Evolutionary conservation across 2,888 invertebrate species (phyloP), one percentile per base, ranked within the genome.

Genomic region (Syrista parreyssii): DNA sequence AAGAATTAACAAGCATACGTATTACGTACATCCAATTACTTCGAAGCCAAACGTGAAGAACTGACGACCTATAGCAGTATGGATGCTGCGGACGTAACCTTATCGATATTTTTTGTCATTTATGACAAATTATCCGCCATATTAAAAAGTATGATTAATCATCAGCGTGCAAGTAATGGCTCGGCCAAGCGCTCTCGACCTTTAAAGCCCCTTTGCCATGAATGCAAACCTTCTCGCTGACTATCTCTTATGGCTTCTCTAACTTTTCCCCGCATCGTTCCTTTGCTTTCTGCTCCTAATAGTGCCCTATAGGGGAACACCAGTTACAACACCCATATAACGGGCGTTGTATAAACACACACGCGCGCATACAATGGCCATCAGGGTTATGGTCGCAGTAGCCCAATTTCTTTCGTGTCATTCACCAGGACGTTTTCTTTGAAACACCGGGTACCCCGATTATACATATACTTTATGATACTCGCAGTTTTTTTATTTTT

Each of bases 31-130:
- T 55, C 6, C 23, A 55, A 55, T 55, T 55, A 55, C 55, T 9
- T 23, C 23, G 23, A 55, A 55, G 23, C 23, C 55, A 23, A 9
- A 55, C 23, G 23, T 23, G 23, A 40, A 40, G 40, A 55, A 55
- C 23, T 23, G 55, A 55, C 55, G 9, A 23, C 55, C 2, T 55
- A 55, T 55, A 55, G 23, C 55, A 55, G 55, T 23, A 55, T 55
- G 55, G 23, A 55, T 55, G 55, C 55, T 55, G 55, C 55, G 23
- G 55, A 55, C 55, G 55, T 23, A 55, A 55, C 31, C 35, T 77
- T 74, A 74, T 77, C 77, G 68, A 77, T 74, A 74, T 75, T 77
- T 75, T 69, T 77, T 77, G 74, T 68, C 74, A 74, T 68, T 35
- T 68, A 68, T 69, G 77, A 75, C 75, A 75, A 77, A 77, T 77